Evolutionary conservation across 2,888 invertebrate genomes (phyloP).

Genomic region (Amiota mariae): DNA sequence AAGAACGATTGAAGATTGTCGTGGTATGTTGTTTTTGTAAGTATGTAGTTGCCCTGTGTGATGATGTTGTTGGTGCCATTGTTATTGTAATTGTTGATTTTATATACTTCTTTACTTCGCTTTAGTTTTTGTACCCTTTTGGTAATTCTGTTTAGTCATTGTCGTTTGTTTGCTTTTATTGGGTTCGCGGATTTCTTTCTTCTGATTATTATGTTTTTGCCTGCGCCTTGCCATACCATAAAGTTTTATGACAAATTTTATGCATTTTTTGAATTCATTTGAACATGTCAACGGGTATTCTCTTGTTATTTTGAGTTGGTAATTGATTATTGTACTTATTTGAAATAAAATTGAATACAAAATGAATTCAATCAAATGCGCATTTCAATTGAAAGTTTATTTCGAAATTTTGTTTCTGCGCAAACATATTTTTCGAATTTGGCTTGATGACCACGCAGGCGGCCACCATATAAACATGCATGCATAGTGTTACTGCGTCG

Average conservation of each 20-base stretch:
- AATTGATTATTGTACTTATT: no score
- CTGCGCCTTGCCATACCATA: not conserved
- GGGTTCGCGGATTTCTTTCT: not conserved
- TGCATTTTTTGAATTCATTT: not conserved
- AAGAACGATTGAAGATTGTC: conserved; percentile 3
- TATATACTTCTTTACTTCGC: not conserved
- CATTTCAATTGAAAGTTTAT: not conserved
- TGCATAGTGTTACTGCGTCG: no score
- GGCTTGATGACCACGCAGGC: not conserved
- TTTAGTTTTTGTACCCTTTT: not conserved
- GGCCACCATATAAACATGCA: no score
- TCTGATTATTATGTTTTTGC: not conserved
- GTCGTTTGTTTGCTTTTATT: not conserved
- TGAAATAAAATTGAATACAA: no score
- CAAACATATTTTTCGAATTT: not conserved
- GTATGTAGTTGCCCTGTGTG: no score
- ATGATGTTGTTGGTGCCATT: conserved; percentile 38
- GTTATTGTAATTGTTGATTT: conserved; percentile 18
- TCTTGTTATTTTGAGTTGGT: not conserved
- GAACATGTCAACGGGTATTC: not conserved
- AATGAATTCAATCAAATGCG: conserved; percentile 3
- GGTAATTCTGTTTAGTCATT: not conserved
- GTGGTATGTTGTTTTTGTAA: conserved; percentile 39
- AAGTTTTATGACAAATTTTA: not conserved
- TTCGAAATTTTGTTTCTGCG: not conserved